Evolutionary conservation across 2,888 invertebrate genomes (phyloP), one percentile per base, ranked within the genome.

Genomic region (Drosophila antonietae): DNA sequence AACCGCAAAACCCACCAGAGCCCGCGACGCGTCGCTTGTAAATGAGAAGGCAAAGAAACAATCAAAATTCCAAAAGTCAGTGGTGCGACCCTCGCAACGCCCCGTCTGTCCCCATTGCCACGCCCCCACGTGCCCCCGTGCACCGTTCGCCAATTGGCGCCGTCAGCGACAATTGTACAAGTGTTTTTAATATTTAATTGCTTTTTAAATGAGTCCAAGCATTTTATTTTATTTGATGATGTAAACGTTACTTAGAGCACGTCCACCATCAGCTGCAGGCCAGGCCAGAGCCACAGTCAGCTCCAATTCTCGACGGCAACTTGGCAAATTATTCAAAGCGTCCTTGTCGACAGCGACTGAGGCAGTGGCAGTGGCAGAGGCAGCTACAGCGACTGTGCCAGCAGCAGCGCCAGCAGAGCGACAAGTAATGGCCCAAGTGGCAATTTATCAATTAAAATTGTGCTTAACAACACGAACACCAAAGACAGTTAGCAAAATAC

Each of bases 381-480:
- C 66, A 51, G 18, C 0, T 39, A 10, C 57, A 43, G 15, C 14
- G 35, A 31, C 68, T 49, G 33, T 37, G 51, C 46, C 78, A 10
- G 43, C 15, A 35, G 15, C 62, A 46, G 44, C 63, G 43, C 46
- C 65, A 66, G 28, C 69, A 67, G 46, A 74, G 73, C 78, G 88
- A 61, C 83, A 79, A 85, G 81, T 77, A 89, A 89, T 89, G 80
- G 88, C 80, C 78, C 88, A 88, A 88, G 90, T 83, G 83, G 90
- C 88, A 88, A 90, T 88, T 89, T 88, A 90, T 88, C 88, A 88
- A 90, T 90, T 90, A 88, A 90, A 89, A 87, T 81, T 83, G 75
- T 70, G 79, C 83, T 85, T 85, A 87, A 89, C 89, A 81, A 69
- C 85, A 75, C 68, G 82, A 77, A 72, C 66, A 73, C 75, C 78